These are phyloP conservation scores for Manis pentadactyla DNA, from an alignment of 2,797 vertebrate species.

Conservation along the genomic window DNA sequence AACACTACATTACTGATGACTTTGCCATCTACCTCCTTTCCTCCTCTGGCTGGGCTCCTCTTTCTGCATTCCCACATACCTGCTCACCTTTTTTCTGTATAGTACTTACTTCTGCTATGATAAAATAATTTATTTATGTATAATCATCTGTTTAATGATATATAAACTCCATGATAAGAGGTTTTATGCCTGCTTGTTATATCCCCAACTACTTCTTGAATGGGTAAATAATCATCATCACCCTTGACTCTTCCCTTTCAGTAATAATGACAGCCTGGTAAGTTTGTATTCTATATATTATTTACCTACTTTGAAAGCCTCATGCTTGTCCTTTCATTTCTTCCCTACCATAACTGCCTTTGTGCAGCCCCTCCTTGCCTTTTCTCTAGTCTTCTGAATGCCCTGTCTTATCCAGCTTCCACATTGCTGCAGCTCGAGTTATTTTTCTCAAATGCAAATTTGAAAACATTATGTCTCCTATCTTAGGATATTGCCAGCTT, in stretches of 20 bases:
- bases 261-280: background rate
- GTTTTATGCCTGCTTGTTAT: background rate
- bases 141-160: background rate
- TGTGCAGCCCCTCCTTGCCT: background rate
- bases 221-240: background rate
- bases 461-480: background rate
- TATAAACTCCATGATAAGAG: background rate
- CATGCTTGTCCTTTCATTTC: background rate
- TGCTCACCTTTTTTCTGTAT: background rate
- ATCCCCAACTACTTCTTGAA: background rate
- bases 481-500: background rate
- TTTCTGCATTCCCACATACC: background rate
- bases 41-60: background rate
- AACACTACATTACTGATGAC: background rate
- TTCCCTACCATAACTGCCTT: background rate
- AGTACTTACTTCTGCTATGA: background rate
- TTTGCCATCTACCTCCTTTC: background rate
- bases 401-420: background rate
- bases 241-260: background rate
- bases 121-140: slow-evolving; percentile 9
- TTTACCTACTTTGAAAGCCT: background rate
- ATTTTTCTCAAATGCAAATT: background rate
- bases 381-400: background rate
- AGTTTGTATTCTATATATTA: background rate
- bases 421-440: background rate